Evolutionary conservation across 2,888 invertebrate species (phyloP).

Genomic region (Nysson spinosus): DNA sequence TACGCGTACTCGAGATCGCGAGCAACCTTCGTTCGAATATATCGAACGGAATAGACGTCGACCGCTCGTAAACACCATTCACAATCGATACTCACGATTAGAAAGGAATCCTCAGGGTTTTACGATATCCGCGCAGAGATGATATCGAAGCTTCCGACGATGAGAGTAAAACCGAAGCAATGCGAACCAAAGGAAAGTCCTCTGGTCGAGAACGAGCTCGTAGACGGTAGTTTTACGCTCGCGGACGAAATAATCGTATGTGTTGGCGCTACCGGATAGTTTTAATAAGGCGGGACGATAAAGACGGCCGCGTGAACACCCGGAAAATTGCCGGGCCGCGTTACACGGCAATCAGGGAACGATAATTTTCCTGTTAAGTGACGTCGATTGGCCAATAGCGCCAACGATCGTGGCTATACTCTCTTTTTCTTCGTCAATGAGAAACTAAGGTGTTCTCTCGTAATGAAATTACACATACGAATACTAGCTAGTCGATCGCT

Average conservation of each 20-base stretch:
- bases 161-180: not conserved
- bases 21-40: constrained; percentile 18
- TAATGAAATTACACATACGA: too few relatives aligned
- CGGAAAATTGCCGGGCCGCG: constrained; percentile 46
- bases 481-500: too few relatives aligned
- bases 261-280: constrained; percentile 40
- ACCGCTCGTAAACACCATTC: constrained; percentile 5
- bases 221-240: constrained; percentile 33
- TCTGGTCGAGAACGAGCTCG: constrained; percentile 12
- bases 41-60: constrained; percentile 3
- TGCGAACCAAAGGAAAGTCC: not conserved
- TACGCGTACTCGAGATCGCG: too few relatives aligned
- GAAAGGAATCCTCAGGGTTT: too few relatives aligned
- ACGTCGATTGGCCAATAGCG: constrained; percentile 43
- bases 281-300: constrained; percentile 50
- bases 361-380: constrained; percentile 62
- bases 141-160: not conserved
- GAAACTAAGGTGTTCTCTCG: constrained; percentile 9
- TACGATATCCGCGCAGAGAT: too few relatives aligned
- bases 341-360: constrained; percentile 58
- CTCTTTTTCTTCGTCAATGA: constrained; percentile 5
- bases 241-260: constrained; percentile 41
- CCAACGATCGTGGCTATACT: constrained; percentile 2
- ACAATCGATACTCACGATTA: constrained; percentile 10
- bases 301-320: constrained; percentile 38